A percentile compares a stretch with the other conserved stretches of the same genome.
Evolutionary conservation across 2,888 invertebrate species (phyloP).

Genomic region (Lypha dubia): DNA sequence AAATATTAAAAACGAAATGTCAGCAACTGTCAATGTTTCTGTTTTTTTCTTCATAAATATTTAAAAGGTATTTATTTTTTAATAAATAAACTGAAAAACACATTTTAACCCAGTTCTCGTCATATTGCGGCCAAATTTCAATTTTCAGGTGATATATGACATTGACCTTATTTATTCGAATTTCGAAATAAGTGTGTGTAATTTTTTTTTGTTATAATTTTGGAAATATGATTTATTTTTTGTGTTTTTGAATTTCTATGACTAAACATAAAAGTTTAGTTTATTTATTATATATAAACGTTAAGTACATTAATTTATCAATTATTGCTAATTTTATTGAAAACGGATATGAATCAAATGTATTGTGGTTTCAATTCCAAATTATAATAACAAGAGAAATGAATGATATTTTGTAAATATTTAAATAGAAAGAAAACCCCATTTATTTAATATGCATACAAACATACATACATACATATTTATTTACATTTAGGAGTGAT

Average conservation of each 20-base stretch:
- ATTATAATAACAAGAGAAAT: too few species aligned
- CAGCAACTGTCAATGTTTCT: conserved; percentile 37
- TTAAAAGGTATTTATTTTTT: background rate
- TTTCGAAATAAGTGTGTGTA: background rate
- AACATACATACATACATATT: too few species aligned
- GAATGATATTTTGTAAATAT: too few species aligned
- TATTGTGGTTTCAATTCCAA: too few species aligned
- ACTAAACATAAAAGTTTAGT: background rate
- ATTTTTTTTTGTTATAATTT: too few species aligned
- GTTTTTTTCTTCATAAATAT: background rate
- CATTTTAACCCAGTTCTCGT: conserved; percentile 14
- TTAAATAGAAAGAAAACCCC: too few species aligned
- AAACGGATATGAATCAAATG: too few species aligned
- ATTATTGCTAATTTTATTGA: background rate
- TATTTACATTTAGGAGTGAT: too few species aligned
- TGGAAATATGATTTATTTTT: background rate
- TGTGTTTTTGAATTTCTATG: background rate
- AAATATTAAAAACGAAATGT: conserved; percentile 11
- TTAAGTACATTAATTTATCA: background rate
- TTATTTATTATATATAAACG: background rate
- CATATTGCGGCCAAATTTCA: conserved; percentile 18
- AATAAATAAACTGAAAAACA: background rate
- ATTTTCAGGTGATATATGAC: conserved; percentile 41
- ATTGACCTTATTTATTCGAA: conserved; percentile 53
- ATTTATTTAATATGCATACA: too few species aligned